These are phyloP conservation scores for Uloborus diversus DNA, from an alignment of 1,140 invertebrate species.

Conservation along the genomic window DNA sequence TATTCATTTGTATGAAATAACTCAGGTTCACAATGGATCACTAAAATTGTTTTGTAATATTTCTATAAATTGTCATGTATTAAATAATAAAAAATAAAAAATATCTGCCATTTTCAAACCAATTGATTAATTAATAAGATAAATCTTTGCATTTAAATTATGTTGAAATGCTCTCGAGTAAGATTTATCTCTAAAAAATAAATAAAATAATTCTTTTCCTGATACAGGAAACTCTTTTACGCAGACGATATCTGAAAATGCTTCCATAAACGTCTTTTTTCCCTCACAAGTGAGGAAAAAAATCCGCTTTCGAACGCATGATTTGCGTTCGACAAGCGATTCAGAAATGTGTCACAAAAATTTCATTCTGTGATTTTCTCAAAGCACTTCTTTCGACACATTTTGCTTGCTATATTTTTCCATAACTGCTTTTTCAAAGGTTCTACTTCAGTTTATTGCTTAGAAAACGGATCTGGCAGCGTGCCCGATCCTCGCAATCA, in stretches of 20 bases:
- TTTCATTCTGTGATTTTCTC: background rate
- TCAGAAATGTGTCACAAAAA: background rate
- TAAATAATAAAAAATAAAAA: no score
- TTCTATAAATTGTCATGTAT: no score
- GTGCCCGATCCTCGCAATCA: no score
- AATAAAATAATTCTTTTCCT: background rate
- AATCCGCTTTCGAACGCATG: background rate
- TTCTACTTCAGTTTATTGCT: background rate
- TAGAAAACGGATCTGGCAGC: background rate
- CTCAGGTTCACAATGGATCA: no score
- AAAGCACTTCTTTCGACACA: background rate
- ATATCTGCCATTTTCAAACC: background rate
- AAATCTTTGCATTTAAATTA: background rate
- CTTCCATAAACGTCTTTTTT: background rate
- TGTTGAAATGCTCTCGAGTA: no score
- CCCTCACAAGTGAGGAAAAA: background rate
- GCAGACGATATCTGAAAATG: background rate
- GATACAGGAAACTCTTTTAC: background rate
- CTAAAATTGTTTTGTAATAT: no score
- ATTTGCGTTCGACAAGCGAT: constrained; percentile 6
- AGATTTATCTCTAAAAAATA: no score
- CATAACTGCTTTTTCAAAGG: background rate
- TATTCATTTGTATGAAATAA: no score
- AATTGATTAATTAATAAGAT: no score
- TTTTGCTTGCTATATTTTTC: background rate